Evolutionary conservation across 2,797 vertebrate genomes (phyloP), one percentile per base, ranked within the genome.

Genomic region (Protonibea diacanthus): DNA sequence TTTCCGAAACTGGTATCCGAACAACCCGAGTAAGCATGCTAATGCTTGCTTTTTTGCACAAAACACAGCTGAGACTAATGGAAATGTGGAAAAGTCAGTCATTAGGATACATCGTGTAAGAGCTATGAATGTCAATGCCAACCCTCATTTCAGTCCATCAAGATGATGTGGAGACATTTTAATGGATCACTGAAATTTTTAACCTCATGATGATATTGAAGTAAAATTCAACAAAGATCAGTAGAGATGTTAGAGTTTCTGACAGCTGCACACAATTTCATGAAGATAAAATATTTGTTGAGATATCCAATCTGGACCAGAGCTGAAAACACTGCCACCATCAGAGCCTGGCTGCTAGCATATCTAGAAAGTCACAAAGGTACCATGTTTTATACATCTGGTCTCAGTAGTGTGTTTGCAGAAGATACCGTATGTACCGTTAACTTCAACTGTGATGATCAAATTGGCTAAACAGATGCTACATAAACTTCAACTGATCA

Each of bases 401-500:
- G 9, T 15, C 27, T 14, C 42, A 21, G 27, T 20, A n/a, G 42
- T 64, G 48, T 55, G 25, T 71, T 27, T 55, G 13, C 1, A 38
- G 1, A 29, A 17, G 17, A 66, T 45, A 38, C 33, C 33, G 8
- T 45, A 27, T 52, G 25, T 29, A 25, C 6, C 25, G 21, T 33
- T 38, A 23, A 29, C 27, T 8, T 40, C n/a, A 68, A 23, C 29
- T 49, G 47, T 40, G 13, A 48, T 42, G 12, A 23, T 20, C 27
- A 2, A 45, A 21, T 27, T 29, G 25, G 63, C 23, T 25, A 14
- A 69, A 58, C 21, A 29, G 15, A 42, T 49, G 42, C 17, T n/a
- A 15, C 29, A 49, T 25, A 23, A 42, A 71, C 64, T 59, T 64
- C n/a, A 48, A 53, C 23, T 27, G 49, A 63, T 64, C n/a, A 40